Base-by-base conservation (phyloP, 2,888 invertebrate genomes). In the Eristalis arbustorum region DNA sequence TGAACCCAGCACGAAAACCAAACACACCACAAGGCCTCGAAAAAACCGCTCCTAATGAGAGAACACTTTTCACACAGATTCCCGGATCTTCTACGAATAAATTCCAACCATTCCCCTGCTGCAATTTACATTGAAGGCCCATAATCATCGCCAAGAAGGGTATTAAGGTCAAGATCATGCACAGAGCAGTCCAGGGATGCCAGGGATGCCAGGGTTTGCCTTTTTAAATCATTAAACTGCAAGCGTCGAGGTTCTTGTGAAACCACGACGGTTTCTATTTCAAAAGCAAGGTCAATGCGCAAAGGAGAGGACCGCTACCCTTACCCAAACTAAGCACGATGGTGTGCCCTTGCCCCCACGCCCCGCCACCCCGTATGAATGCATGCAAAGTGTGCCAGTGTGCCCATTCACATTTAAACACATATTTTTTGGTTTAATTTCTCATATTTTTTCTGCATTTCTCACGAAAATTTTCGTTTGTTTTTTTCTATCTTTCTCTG, bases 401-500 rank as follows among this genome's bases (percentile, higher is more conserved):
- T 42, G 42, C n/a, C n/a, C 42, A 42, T 31, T 31, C 31, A 31
- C 31, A 6, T 42, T 49, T 49, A 49, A 49, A 49, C 49, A 18
- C 42, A 42, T 42, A n/a, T n/a, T n/a, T n/a, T n/a, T n/a, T n/a
- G n/a, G n/a, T n/a, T 42, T 42, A 14, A 42, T 42, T 42, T 42
- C 14, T 42, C 40, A 28, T 28, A 40, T 40, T 40, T 42, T 42
- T 42, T 42, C n/a, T n/a, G 49, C 49, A 49, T 18, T 61, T 28
- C 25, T 61, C 31, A 31, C 2, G 18, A 62, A 28, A 23, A 28
- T 61, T 25, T 61, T 28, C 2, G 25, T 61, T 61, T 61, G 1
- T 25, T 3, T 68, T 67, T 64, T 56, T 72, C 59, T 71, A 67
- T 62, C 67, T 64, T 34, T n/a, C 14, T 79, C 68, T 68, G 68